A percentile compares a stretch with the other conserved stretches of the same genome.
These are phyloP conservation scores for Vanessa cardui DNA, from an alignment of 2,888 invertebrate species.

Conservation along the genomic window DNA sequence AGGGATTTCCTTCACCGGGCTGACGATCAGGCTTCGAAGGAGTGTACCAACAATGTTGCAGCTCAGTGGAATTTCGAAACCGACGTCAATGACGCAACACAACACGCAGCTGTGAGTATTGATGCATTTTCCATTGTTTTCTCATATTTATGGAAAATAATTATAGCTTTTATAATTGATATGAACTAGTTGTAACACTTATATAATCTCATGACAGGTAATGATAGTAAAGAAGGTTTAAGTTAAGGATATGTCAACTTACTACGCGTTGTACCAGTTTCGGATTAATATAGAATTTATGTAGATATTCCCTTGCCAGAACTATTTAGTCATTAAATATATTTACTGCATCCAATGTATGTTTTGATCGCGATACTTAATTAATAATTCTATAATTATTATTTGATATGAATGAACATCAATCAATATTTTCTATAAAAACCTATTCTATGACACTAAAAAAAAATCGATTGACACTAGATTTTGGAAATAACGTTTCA, in stretches of 20 bases:
- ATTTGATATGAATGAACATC: too few species aligned
- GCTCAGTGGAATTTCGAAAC: conserved; percentile 96
- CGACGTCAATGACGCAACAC: conserved; percentile 91
- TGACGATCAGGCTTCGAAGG: conserved; percentile 89
- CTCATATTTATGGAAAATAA: conserved; percentile 13
- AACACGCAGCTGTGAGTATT: conserved; percentile 90
- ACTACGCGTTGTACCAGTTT: background rate
- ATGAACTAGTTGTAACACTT: background rate
- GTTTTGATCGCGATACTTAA: too few species aligned
- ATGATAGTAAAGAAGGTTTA: background rate
- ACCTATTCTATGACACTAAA: too few species aligned
- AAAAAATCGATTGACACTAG: too few species aligned
- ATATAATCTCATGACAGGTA: background rate
- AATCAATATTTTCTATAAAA: too few species aligned
- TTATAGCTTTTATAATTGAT: conserved; percentile 1
- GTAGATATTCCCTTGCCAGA: too few species aligned
- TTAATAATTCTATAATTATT: too few species aligned
- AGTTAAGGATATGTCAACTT: background rate
- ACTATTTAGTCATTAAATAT: too few species aligned
- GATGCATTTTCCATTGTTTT: conserved; percentile 36
- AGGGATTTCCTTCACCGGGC: conserved; percentile 86
- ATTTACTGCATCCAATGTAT: too few species aligned
- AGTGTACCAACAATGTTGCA: conserved; percentile 92
- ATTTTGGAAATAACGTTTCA: too few species aligned
- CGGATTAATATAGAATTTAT: too few species aligned